These are phyloP conservation scores for Heliconius ismenius DNA, from an alignment of 2,888 invertebrate genomes.

Conservation along the genomic window DNA sequence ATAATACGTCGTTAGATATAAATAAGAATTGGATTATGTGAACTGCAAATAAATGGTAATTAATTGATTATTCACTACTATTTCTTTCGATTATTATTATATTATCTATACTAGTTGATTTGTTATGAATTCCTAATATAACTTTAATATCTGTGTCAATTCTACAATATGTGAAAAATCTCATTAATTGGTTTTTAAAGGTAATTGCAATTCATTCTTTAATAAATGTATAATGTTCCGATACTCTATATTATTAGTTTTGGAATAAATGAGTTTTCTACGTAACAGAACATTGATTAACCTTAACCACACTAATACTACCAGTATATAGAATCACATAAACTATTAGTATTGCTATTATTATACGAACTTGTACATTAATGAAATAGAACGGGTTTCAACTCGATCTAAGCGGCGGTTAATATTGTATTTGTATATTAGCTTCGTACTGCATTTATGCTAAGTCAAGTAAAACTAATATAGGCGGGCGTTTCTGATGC, in stretches of 20 bases:
- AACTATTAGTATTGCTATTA: conserved; percentile 1
- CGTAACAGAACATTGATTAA: not conserved
- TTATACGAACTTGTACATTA: not conserved
- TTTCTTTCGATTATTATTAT: too few species aligned
- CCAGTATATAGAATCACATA: not conserved
- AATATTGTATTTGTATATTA: conserved; percentile 12
- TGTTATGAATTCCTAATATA: too few species aligned
- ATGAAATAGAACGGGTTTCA: conserved; percentile 5
- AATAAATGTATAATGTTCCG: too few species aligned
- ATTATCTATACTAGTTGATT: too few species aligned
- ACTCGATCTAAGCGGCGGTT: not conserved
- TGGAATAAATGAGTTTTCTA: not conserved
- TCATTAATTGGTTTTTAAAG: not conserved
- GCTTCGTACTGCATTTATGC: not conserved
- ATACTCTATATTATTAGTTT: not conserved
- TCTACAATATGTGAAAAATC: not conserved
- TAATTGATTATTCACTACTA: not conserved
- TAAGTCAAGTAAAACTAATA: conserved; percentile 10
- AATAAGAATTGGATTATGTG: not conserved
- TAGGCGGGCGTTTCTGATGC: not conserved
- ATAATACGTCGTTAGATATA: not conserved
- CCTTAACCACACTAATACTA: not conserved
- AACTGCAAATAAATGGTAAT: not conserved
- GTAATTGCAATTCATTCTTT: not conserved
- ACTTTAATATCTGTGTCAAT: too few species aligned